phyloP scores from a whole-genome alignment of 2,797 vertebrate genomes.

The Spinus olivaceus region DNA sequence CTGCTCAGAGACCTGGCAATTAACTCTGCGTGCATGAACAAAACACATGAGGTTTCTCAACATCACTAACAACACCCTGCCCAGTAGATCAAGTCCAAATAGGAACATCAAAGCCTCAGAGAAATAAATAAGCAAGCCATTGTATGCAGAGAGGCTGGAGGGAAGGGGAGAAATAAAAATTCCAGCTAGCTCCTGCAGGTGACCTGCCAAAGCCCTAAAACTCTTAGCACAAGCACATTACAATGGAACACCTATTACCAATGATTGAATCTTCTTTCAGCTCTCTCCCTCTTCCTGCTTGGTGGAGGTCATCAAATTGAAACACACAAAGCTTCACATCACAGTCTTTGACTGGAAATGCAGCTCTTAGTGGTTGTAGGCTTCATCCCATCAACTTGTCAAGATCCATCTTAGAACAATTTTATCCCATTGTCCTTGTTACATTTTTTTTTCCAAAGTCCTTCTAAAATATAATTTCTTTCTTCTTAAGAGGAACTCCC shows the following conservation, averaged over 20 bases:
- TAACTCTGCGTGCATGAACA: background rate
- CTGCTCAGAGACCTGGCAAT: background rate
- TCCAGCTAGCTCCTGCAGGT: background rate
- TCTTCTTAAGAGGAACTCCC: no score
- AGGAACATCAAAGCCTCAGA: background rate
- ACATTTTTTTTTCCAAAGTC: background rate
- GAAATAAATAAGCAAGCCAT: background rate
- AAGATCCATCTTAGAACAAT: background rate
- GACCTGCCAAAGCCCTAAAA: background rate
- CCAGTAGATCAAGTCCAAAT: background rate
- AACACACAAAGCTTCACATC: background rate
- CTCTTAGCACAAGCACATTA: background rate
- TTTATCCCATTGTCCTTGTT: background rate
- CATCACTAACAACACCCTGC: background rate
- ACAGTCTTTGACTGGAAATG: background rate
- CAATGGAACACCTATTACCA: background rate
- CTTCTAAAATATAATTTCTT: background rate
- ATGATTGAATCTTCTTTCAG: background rate
- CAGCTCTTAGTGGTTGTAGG: background rate
- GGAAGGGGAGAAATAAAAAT: background rate
- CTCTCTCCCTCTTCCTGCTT: background rate
- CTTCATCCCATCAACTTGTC: background rate
- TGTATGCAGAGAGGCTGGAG: background rate
- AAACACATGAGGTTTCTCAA: constrained; percentile 33
- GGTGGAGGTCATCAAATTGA: background rate